These are phyloP conservation scores for Anarsia innoxiella DNA, from an alignment of 2,888 invertebrate genomes.

Conservation along the genomic window DNA sequence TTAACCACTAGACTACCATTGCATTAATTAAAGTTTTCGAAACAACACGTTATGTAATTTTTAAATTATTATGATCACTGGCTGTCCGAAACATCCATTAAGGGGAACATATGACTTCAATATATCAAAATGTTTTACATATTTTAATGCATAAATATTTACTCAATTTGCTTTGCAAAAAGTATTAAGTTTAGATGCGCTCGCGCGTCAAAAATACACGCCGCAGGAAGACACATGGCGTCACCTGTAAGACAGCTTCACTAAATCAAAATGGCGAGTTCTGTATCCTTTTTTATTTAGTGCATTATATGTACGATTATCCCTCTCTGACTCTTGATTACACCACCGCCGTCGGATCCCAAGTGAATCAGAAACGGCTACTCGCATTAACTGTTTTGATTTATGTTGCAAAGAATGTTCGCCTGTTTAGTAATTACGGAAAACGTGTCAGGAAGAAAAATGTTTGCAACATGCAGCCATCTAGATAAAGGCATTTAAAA, in stretches of 20 bases:
- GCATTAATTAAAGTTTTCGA: too few relatives aligned
- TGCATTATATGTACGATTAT: conserved; percentile 16
- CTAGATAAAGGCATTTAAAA: too few relatives aligned
- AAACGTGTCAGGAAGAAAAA: too few relatives aligned
- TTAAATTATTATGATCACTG: conserved; percentile 3
- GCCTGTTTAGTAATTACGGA: too few relatives aligned
- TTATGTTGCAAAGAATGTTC: conserved; percentile 47
- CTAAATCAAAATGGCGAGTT: conserved; percentile 50
- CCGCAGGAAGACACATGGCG: conserved; percentile 38
- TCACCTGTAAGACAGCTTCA: conserved; percentile 34
- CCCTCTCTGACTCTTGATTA: conserved; percentile 35
- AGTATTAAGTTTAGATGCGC: conserved; percentile 15
- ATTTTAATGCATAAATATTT: conserved; percentile 20
- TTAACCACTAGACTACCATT: too few relatives aligned
- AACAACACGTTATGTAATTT: too few relatives aligned
- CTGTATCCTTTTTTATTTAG: conserved; percentile 21
- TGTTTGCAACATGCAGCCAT: too few relatives aligned
- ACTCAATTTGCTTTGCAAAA: conserved; percentile 19
- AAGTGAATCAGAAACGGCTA: conserved; percentile 37
- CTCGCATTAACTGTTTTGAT: conserved; percentile 49
- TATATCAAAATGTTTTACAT: conserved; percentile 15
- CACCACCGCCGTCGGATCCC: conserved; percentile 28
- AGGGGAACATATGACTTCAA: conserved; percentile 11
- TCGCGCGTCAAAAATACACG: conserved; percentile 28
- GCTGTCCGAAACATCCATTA: conserved; percentile 8